phyloP scores from a whole-genome alignment of 2,888 invertebrate genomes.

The Sylvicola fuscatus region DNA sequence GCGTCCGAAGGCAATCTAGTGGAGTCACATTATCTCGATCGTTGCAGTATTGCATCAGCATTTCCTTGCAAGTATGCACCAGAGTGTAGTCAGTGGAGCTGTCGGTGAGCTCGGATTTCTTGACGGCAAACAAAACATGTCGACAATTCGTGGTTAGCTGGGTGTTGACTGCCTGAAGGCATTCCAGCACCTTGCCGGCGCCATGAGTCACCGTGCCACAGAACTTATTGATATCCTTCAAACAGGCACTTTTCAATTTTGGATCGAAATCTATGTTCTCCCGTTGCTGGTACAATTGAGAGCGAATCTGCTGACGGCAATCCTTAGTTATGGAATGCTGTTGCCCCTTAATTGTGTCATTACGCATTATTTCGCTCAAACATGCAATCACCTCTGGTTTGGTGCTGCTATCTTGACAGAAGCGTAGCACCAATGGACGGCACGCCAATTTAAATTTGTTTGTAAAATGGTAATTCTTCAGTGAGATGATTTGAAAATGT shows the following conservation, averaged over 20 bases:
- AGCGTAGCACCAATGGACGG: conserved; percentile 51
- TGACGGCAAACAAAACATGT: conserved; percentile 62
- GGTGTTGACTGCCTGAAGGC: conserved; percentile 43
- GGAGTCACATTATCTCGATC: conserved; percentile 45
- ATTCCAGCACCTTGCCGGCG: conserved; percentile 45
- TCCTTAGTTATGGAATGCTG: conserved; percentile 67
- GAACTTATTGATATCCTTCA: conserved; percentile 48
- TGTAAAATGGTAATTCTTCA: conserved; percentile 86
- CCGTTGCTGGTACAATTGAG: conserved; percentile 79
- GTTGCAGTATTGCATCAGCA: conserved; percentile 70
- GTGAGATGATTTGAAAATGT: conserved; percentile 85
- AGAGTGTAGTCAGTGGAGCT: conserved; percentile 75
- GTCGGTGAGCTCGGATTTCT: conserved; percentile 68
- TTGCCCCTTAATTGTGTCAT: conserved; percentile 59
- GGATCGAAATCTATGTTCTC: conserved; percentile 78
- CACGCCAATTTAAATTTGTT: conserved; percentile 92
- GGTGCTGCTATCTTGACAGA: conserved; percentile 46
- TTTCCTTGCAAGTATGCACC: conserved; percentile 61
- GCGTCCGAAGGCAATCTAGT: conserved; percentile 56
- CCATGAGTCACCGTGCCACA: conserved; percentile 50
- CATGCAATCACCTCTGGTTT: conserved; percentile 47
- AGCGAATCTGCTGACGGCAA: conserved; percentile 76
- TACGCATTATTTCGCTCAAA: conserved; percentile 60
- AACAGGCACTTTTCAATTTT: conserved; percentile 62
- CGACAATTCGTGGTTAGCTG: conserved; percentile 50